Base-by-base conservation (phyloP, 2,797 vertebrate genomes). In the Hypotaenidia okinawae region DNA sequence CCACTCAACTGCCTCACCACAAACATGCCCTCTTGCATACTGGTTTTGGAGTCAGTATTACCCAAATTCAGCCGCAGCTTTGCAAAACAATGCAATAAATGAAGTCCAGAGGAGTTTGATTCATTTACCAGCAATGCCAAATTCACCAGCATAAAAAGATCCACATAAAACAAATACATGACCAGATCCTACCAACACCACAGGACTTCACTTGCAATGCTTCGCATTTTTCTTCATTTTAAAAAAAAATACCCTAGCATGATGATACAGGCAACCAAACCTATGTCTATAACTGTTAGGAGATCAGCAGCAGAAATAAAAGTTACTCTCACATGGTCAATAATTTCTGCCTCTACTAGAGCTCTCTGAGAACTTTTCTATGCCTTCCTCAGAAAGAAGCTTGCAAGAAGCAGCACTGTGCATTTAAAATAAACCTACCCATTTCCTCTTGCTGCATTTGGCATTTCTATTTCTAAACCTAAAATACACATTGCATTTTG, bases 1-100 rank as follows among this genome's bases (percentile, higher is more conserved):
- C 52, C 51, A 6, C 37, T 18, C 6, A 3, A 39, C 3, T 16
- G 47, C 10, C 37, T 30, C 0, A 4, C 52, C 3, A 41, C 39
- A 67, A 15, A 39, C 41, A 8, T 67, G 59, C 59, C 33, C 24
- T 49, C 77, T 61, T 41, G 33, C 30, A 66, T 33, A 37, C 61
- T 55, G 30, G 8, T 18, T 67, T 73, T 32, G 55, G 73, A 27
- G 32, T 19, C 2, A 0, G 7, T 14, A 11, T 52, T 9, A 23
- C 1, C 28, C 79, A 63, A 25, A 68, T 63, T 35, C 61, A 51
- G 24, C 33, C 17, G 13, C 57, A 30, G 28, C 41, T 52, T 79
- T n/a, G 28, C 43, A n/a, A n/a, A n/a, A 75, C 32, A 58, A 41
- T 1, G 1, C 23, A 15, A 7, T 16, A 27, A 19, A 37, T 4